Evolutionary conservation across 2,797 vertebrate species (phyloP).

Genomic region (Semaprochilodus insignis): DNA sequence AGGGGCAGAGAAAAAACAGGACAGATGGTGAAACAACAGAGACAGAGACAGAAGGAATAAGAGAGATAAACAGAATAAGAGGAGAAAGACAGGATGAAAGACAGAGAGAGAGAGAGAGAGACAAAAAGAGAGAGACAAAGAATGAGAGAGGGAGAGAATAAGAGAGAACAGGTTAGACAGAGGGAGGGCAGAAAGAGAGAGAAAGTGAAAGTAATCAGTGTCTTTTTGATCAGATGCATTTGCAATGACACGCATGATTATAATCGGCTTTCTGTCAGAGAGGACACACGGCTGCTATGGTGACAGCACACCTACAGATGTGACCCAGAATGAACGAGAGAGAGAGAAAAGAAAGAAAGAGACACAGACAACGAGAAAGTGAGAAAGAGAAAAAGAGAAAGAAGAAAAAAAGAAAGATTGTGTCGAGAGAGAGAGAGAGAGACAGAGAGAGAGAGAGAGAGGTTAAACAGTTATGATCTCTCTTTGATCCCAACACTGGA

Average conservation of each 20-base stretch:
- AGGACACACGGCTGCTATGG: constrained; percentile 50
- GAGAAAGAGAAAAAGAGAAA: neutral
- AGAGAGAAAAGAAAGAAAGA: neutral
- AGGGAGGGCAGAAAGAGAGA: neutral
- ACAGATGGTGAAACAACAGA: neutral
- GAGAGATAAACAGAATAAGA: neutral
- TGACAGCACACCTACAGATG: constrained; percentile 46
- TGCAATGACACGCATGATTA: constrained; percentile 53
- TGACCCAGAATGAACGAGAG: constrained; percentile 28
- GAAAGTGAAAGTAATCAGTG: constrained; percentile 48
- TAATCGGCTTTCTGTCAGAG: constrained; percentile 44
- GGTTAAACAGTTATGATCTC: neutral
- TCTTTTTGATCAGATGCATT: constrained; percentile 55
- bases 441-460: neutral
- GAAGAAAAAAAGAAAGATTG: neutral
- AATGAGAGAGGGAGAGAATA: neutral
- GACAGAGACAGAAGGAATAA: neutral
- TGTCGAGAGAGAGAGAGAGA: neutral
- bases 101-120: neutral
- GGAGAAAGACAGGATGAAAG: neutral
- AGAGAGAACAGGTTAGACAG: neutral
- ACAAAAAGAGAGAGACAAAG: neutral
- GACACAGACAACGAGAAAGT: neutral
- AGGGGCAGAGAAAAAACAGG: neutral
- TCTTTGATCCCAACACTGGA: neutral